These are phyloP conservation scores for Cataglyphis livida DNA, from an alignment of 2,888 invertebrate genomes.

Conservation along the genomic window DNA sequence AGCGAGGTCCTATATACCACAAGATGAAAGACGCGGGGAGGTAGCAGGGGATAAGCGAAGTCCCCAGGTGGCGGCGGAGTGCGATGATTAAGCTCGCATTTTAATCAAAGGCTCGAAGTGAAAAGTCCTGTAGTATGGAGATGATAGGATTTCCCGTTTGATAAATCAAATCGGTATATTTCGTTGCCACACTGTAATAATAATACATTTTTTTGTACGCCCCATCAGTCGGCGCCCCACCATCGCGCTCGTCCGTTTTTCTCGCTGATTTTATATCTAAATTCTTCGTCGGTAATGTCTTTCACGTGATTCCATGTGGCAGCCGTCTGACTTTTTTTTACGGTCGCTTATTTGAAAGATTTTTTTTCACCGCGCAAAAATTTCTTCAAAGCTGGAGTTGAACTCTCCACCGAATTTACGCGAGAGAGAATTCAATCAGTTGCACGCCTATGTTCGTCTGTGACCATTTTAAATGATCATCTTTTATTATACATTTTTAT, in stretches of 20 bases:
- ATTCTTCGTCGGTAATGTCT: constrained; percentile 44
- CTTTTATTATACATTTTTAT: not conserved
- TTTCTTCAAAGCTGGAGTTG: constrained; percentile 14
- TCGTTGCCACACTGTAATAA: constrained; percentile 74
- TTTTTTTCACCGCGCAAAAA: not conserved
- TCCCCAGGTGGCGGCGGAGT: constrained; percentile 82
- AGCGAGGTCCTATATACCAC: constrained; percentile 60
- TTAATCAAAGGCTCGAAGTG: constrained; percentile 85
- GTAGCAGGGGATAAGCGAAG: constrained; percentile 74
- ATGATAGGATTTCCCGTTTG: constrained; percentile 83
- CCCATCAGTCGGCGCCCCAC: constrained; percentile 46
- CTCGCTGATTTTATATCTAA: constrained; percentile 68
- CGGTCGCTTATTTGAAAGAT: not conserved
- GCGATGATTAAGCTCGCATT: constrained; percentile 85
- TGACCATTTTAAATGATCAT: not conserved
- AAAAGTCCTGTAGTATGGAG: constrained; percentile 84
- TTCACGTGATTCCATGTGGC: constrained; percentile 8
- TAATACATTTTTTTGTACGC: constrained; percentile 77
- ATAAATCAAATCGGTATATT: constrained; percentile 83
- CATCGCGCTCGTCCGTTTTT: constrained; percentile 47
- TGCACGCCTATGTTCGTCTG: not conserved
- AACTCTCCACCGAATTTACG: constrained; percentile 36
- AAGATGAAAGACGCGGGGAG: constrained; percentile 49
- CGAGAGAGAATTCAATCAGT: not conserved
- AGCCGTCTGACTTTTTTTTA: constrained; percentile 4